A percentile compares a stretch with the other conserved stretches of the same genome.
Conservation (phyloP, 1,140 invertebrate species). For the Pemphigus obesinymphae region DNA sequence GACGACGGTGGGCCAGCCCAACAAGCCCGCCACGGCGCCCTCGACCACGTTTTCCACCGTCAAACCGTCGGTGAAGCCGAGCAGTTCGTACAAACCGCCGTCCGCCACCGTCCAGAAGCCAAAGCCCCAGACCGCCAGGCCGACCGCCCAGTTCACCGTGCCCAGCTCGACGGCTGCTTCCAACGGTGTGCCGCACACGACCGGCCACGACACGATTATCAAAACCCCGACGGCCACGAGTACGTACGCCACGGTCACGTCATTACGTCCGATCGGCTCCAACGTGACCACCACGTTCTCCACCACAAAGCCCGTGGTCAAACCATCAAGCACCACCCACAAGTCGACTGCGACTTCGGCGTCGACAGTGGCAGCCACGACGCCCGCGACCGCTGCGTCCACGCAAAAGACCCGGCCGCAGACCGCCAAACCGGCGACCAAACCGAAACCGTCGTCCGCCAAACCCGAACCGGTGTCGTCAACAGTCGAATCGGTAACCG, state of each 20-base stretch:
- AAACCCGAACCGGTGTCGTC: conserved; percentile 37
- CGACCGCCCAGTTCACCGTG: conserved; percentile 34
- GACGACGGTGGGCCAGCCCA: neutral
- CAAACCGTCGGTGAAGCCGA: conserved; percentile 43
- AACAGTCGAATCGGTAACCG: conserved; percentile 17
- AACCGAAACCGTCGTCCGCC: conserved; percentile 49
- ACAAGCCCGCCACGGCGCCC: neutral
- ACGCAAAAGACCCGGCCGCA: neutral
- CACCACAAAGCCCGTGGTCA: conserved; percentile 1
- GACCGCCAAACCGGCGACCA: neutral
- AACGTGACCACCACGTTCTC: conserved; percentile 16
- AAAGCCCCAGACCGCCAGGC: conserved; percentile 30
- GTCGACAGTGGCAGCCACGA: neutral
- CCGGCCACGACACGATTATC: neutral
- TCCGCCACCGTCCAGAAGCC: conserved; percentile 2
- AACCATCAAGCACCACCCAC: conserved; percentile 9
- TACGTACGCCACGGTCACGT: neutral
- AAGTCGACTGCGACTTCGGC: neutral
- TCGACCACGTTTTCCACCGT: neutral
- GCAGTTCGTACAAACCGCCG: conserved; percentile 43
- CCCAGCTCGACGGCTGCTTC: conserved; percentile 13
- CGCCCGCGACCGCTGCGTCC: neutral
- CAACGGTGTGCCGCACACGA: neutral
- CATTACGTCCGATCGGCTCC: neutral
- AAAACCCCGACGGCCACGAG: neutral